phyloP scores from a whole-genome alignment of 2,888 invertebrate genomes.

The Sesamia inferens region DNA sequence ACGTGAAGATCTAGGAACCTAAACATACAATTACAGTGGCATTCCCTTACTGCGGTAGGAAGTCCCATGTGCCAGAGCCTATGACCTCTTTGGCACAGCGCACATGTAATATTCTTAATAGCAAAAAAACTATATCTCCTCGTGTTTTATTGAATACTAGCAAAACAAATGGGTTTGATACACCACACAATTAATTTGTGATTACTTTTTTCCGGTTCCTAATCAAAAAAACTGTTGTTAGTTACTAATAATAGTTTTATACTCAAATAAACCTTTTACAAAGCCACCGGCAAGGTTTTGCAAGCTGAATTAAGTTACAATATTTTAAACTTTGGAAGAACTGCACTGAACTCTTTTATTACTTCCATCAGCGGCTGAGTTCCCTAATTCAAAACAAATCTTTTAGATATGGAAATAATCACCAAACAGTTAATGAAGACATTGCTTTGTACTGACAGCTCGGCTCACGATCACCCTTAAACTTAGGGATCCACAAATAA shows the following conservation, averaged over 20 bases:
- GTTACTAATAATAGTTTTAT: constrained; percentile 26
- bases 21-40: constrained; percentile 23
- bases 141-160: constrained; percentile 31
- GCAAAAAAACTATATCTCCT: constrained; percentile 24
- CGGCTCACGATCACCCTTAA: constrained; percentile 38
- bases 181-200: constrained; percentile 49
- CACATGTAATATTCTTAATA: constrained; percentile 15
- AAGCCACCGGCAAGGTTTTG: constrained; percentile 17
- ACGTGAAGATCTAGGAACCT: constrained; percentile 22
- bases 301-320: neutral
- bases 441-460: constrained; percentile 27
- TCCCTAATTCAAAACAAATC: neutral
- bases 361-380: neutral
- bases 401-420: constrained; percentile 1
- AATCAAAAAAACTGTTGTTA: constrained; percentile 13
- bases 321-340: neutral
- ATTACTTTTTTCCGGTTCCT: constrained; percentile 46
- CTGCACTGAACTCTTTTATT: neutral
- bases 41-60: constrained; percentile 7
- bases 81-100: constrained; percentile 49
- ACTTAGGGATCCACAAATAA: constrained; percentile 56
- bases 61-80: constrained; percentile 31
- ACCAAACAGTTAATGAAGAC: constrained; percentile 32
- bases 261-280: constrained; percentile 27
- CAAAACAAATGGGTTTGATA: constrained; percentile 61